Evolutionary conservation across 2,888 invertebrate genomes (phyloP).

Genomic region (Drosophila tanythrix): DNA sequence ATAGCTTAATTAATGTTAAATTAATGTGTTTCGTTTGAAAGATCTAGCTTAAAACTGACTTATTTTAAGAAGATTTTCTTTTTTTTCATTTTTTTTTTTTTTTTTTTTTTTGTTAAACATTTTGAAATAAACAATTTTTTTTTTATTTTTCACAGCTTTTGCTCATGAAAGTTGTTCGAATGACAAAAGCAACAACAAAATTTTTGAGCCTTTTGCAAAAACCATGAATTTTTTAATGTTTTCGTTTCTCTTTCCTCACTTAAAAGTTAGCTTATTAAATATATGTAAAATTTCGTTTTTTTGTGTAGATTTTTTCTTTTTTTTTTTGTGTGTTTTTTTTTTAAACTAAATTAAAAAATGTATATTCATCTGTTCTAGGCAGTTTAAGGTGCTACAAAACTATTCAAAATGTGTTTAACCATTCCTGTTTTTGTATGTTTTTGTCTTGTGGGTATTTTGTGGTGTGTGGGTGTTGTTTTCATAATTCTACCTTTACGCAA

Average conservation of each 20-base stretch:
- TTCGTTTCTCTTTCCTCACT: slow-evolving; percentile 9
- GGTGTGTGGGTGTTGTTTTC: neutral
- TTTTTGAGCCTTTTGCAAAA: slow-evolving; percentile 49
- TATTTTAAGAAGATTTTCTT: slow-evolving; percentile 8
- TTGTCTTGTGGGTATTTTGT: slow-evolving; percentile 34
- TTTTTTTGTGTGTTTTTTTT: slow-evolving; percentile 41
- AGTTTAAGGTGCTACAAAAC: slow-evolving; percentile 77
- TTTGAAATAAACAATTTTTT: slow-evolving; percentile 30
- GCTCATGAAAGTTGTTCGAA: slow-evolving; percentile 37
- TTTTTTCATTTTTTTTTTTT: slow-evolving; percentile 5
- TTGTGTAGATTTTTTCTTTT: slow-evolving; percentile 23
- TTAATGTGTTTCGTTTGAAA: slow-evolving; percentile 37
- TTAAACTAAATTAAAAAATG: slow-evolving; percentile 65
- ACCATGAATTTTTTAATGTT: slow-evolving; percentile 29
- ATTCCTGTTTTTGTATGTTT: slow-evolving; percentile 47
- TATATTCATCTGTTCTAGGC: slow-evolving; percentile 77
- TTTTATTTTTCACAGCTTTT: slow-evolving; percentile 49
- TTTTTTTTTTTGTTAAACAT: slow-evolving; percentile 31
- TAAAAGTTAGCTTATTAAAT: slow-evolving; percentile 14
- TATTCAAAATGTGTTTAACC: slow-evolving; percentile 62
- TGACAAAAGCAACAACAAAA: slow-evolving; percentile 56
- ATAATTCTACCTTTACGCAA: slow-evolving; percentile 37
- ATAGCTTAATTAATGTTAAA: slow-evolving; percentile 27
- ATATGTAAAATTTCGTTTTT: neutral
- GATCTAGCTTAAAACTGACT: slow-evolving; percentile 52